phyloP scores from a whole-genome alignment of 2,797 vertebrate genomes.

The Eulemur albifrons region DNA sequence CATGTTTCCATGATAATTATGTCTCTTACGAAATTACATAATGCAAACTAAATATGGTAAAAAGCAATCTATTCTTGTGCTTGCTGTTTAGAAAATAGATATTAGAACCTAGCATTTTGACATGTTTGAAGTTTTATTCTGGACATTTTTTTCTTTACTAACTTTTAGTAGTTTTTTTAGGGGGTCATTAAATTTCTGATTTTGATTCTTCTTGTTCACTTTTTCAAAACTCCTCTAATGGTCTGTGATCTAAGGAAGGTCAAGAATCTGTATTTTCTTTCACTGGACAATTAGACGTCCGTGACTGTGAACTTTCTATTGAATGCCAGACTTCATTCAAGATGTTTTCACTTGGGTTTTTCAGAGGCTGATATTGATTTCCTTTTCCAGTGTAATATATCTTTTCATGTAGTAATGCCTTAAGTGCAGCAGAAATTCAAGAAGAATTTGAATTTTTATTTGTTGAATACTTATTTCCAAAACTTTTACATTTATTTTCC shows the following conservation, averaged over 20 bases:
- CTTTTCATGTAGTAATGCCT: conserved; percentile 76
- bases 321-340: conserved; percentile 75
- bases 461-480: conserved; percentile 72
- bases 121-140: neutral
- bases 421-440: conserved; percentile 74
- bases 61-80: neutral
- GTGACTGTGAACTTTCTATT: conserved; percentile 68
- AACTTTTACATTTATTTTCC: conserved; percentile 64
- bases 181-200: conserved; percentile 33
- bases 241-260: conserved; percentile 71
- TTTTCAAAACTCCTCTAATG: neutral
- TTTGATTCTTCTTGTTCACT: conserved; percentile 46
- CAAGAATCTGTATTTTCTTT: conserved; percentile 68
- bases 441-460: conserved; percentile 78
- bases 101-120: neutral
- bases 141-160: neutral
- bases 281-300: conserved; percentile 68
- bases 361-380: conserved; percentile 80
- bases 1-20: neutral
- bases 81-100: neutral
- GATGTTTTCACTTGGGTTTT: conserved; percentile 76
- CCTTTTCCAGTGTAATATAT: conserved; percentile 63
- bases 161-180: neutral
- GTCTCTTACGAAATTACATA: neutral
- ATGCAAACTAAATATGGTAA: neutral